phyloP scores from a whole-genome alignment of 2,888 invertebrate species.

The Andrena chrysosceles region DNA sequence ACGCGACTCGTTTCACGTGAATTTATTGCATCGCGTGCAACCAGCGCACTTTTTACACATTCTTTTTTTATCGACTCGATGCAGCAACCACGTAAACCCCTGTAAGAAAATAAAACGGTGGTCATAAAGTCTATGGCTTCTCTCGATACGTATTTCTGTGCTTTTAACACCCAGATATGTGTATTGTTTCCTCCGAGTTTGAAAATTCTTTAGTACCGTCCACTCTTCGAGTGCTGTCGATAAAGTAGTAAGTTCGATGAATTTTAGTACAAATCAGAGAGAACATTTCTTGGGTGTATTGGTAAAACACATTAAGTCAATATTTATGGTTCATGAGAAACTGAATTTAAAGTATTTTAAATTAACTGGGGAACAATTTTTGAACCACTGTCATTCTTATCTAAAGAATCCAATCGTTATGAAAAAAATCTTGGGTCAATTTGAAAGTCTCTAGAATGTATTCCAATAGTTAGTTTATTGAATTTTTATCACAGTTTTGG shows the following conservation, averaged over 20 bases:
- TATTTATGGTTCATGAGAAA: no score
- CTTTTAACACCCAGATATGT: not conserved
- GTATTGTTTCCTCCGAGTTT: not conserved
- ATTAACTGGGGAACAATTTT: no score
- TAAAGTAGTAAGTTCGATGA: not conserved
- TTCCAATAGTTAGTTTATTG: no score
- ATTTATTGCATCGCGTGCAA: constrained; percentile 40
- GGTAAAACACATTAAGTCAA: no score
- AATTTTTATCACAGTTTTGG: no score
- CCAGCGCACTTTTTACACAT: not conserved
- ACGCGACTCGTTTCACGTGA: not conserved
- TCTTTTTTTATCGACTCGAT: constrained; percentile 19
- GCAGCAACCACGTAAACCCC: not conserved
- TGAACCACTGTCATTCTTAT: no score
- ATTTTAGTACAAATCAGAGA: not conserved
- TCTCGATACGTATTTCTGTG: not conserved
- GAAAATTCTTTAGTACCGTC: not conserved
- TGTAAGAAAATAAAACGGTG: not conserved
- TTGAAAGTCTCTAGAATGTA: no score
- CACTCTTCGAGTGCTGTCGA: not conserved
- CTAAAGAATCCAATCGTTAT: no score
- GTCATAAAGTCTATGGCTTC: not conserved
- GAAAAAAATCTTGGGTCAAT: no score
- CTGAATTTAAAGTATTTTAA: no score
- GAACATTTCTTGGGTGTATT: not conserved